A percentile compares a stretch with the other conserved stretches of the same genome.
Evolutionary conservation across 1,140 invertebrate genomes (phyloP).

Genomic region (Globodera ellingtonae): DNA sequence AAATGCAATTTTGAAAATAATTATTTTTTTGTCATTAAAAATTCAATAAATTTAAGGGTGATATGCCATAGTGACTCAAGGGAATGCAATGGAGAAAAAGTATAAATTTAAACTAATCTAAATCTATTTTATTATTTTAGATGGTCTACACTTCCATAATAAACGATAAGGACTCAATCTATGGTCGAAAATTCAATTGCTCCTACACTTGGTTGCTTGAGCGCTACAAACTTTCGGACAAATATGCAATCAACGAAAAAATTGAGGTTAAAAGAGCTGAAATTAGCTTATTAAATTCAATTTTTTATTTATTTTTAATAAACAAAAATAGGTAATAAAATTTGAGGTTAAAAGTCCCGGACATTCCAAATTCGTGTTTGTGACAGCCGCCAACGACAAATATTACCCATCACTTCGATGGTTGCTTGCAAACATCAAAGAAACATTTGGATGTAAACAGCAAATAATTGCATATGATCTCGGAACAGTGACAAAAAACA

Average conservation of each 20-base stretch:
- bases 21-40: too few species aligned
- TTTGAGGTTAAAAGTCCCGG: neutral
- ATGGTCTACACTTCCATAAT: neutral
- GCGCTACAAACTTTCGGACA: constrained; percentile 4
- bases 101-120: too few species aligned
- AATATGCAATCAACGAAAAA: neutral
- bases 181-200: neutral
- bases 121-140: neutral
- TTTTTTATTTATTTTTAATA: too few species aligned
- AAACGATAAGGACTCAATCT: neutral
- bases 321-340: too few species aligned
- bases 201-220: neutral
- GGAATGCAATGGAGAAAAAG: too few species aligned
- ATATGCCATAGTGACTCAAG: too few species aligned
- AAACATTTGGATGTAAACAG: too few species aligned
- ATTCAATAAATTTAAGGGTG: too few species aligned
- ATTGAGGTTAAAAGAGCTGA: neutral
- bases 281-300: too few species aligned
- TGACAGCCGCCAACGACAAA: neutral
- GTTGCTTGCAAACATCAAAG: neutral
- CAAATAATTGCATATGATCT: constrained; percentile 33
- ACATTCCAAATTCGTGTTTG: constrained; percentile 2
- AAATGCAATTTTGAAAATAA: too few species aligned
- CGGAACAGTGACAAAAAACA: constrained; percentile 8
- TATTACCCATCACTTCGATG: neutral